phyloP scores from a whole-genome alignment of 2,797 vertebrate species.

The Poecilia gillii region DNA sequence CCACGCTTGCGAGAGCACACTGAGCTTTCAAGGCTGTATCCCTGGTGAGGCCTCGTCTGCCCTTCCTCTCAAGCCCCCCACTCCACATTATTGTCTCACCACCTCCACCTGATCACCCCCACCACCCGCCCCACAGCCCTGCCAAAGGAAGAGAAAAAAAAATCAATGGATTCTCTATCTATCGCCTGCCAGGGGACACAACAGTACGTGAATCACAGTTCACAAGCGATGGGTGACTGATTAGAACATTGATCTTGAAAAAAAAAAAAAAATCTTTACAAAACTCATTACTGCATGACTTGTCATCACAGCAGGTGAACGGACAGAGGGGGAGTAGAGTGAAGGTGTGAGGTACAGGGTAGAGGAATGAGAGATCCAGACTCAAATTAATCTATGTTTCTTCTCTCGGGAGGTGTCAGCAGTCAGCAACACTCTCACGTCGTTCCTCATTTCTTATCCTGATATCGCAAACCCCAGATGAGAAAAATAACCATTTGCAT shows the following conservation, averaged over 20 bases:
- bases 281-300: slow-evolving; percentile 81
- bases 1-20: slow-evolving; percentile 5
- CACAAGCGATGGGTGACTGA: slow-evolving; percentile 71
- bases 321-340: background rate
- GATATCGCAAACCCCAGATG: background rate
- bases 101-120: slow-evolving; percentile 29
- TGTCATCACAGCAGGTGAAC: slow-evolving; percentile 64
- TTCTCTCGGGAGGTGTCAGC: slow-evolving; percentile 43
- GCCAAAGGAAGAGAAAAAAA: slow-evolving; percentile 48
- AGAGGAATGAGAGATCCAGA: slow-evolving; percentile 39
- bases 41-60: slow-evolving; percentile 49
- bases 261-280: slow-evolving; percentile 79
- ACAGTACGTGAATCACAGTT: slow-evolving; percentile 79
- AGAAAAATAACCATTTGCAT: slow-evolving; percentile 34
- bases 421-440: slow-evolving; percentile 29
- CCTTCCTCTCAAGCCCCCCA: slow-evolving; percentile 47
- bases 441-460: slow-evolving; percentile 13
- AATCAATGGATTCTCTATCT: slow-evolving; percentile 80
- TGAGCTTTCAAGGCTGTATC: slow-evolving; percentile 54
- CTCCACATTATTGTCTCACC: background rate
- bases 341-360: background rate
- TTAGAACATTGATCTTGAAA: slow-evolving; percentile 78
- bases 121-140: slow-evolving; percentile 14
- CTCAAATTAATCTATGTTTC: slow-evolving; percentile 64
- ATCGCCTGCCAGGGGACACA: slow-evolving; percentile 63